Evolutionary conservation across 1,140 invertebrate genomes (phyloP).

Genomic region (Bathynomus jamesi): DNA sequence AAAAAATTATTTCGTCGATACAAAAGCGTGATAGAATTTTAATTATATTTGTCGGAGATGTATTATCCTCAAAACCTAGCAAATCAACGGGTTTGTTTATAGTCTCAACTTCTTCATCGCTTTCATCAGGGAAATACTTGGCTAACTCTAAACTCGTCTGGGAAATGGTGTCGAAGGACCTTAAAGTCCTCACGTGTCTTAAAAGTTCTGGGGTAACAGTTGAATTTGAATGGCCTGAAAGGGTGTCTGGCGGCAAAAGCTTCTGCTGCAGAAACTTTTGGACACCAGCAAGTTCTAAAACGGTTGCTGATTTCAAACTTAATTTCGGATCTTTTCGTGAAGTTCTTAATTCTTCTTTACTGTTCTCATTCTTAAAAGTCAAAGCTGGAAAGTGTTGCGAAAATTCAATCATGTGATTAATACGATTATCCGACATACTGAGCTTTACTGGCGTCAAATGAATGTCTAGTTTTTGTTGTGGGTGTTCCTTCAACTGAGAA

Average conservation of each 20-base stretch:
- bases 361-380: conserved; percentile 20
- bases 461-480: conserved; percentile 70
- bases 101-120: conserved; percentile 64
- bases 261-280: conserved; percentile 28
- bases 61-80: conserved; percentile 74
- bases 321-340: conserved; percentile 16
- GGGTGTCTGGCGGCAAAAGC: not conserved
- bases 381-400: conserved; percentile 57
- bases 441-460: conserved; percentile 62
- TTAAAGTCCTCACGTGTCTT: conserved; percentile 27
- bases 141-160: conserved; percentile 34
- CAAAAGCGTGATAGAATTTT: conserved; percentile 61
- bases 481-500: conserved; percentile 63
- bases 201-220: conserved; percentile 21
- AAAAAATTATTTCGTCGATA: conserved; percentile 54
- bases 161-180: conserved; percentile 30
- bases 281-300: conserved; percentile 36
- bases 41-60: conserved; percentile 67
- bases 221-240: conserved; percentile 6
- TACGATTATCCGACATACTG: conserved; percentile 66
- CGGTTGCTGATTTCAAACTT: conserved; percentile 38
- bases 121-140: conserved; percentile 55
- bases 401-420: conserved; percentile 59
- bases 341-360: not conserved
- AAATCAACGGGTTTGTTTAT: conserved; percentile 65